These are phyloP conservation scores for Drosophila miranda DNA, from an alignment of 1,140 invertebrate genomes.

Conservation along the genomic window DNA sequence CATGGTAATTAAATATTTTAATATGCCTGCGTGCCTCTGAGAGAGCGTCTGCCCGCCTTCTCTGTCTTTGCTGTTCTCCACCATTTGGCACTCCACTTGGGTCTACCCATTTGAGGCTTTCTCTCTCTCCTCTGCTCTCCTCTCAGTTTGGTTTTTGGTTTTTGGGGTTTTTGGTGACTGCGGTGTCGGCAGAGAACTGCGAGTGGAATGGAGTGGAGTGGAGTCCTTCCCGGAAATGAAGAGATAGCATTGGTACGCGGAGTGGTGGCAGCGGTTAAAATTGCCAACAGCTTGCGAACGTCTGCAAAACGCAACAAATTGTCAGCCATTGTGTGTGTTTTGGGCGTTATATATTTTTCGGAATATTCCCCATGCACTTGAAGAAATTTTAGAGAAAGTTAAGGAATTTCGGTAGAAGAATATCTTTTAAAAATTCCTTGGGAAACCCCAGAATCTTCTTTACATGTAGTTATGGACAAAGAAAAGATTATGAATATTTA, in stretches of 20 bases:
- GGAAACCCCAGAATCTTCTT: too few relatives aligned
- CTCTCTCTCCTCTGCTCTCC: not conserved
- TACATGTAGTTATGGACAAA: too few relatives aligned
- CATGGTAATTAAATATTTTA: slow-evolving; percentile 81
- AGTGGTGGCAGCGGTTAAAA: slow-evolving; percentile 61
- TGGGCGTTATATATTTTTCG: slow-evolving; percentile 2
- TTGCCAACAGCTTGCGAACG: slow-evolving; percentile 67
- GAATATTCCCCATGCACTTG: slow-evolving; percentile 30
- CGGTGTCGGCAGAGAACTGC: slow-evolving; percentile 8
- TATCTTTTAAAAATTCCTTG: too few relatives aligned
- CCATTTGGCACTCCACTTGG: slow-evolving; percentile 32
- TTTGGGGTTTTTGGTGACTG: slow-evolving; percentile 53
- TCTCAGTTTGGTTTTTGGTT: slow-evolving; percentile 27
- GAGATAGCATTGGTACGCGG: slow-evolving; percentile 30
- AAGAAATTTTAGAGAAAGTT: slow-evolving; percentile 1
- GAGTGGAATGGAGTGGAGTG: slow-evolving; percentile 29
- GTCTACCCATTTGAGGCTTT: slow-evolving; percentile 26
- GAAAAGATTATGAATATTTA: too few relatives aligned
- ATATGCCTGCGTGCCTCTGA: slow-evolving; percentile 62
- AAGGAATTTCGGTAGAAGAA: too few relatives aligned
- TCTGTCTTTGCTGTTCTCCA: not conserved
- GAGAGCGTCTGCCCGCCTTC: too few relatives aligned
- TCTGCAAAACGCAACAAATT: slow-evolving; percentile 59
- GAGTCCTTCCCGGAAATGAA: slow-evolving; percentile 35
- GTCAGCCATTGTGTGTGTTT: slow-evolving; percentile 48